Base-by-base conservation (phyloP, 2,888 invertebrate species). In the Aporophyla nigra region DNA sequence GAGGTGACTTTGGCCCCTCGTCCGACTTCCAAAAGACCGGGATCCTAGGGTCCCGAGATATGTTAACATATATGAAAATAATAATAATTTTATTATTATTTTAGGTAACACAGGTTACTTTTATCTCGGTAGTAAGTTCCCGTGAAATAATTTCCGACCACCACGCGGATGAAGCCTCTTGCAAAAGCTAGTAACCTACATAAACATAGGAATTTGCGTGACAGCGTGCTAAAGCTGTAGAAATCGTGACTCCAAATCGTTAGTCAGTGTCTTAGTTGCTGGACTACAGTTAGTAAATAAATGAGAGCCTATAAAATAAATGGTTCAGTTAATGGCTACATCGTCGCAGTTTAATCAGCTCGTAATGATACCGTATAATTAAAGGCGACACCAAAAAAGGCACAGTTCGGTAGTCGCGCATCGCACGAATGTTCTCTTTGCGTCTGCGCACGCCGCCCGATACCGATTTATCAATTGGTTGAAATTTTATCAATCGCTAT, bases 351-450 rank as follows among this genome's bases (percentile, higher is more conserved):
- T 82, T 74, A 76, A 78, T 74, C 12, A 74, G 63, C 66, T 46
- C 69, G 72, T 78, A 76, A 87, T 85, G 81, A 87, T 78, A 85
- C 65, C 46, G 27, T 62, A 61, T 80, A 78, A 83, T 87, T 85
- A 85, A 79, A 72, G 54, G 75, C 59, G 70, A 84, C 65, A 69
- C 54, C 65, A 76, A 77, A 87, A 82, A 84, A 80, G 76, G 53
- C 21, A 24, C 67, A 51, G 62, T 71, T 76, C 72, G 79, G 82
- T 82, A 82, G 86, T 66, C 71, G 73, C 40, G 75, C 80, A 80
- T 87, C 67, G 69, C 49, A 67, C 46, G 51, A 81, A 87, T 87
- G 62, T 70, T 84, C 63, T 63, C 76, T 82, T 85, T 86, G 82
- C 76, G 76, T 49, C 59, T 49, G 81, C 74, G 67, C 78, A 10